phyloP scores from a whole-genome alignment of 1,140 invertebrate species.

The Chironomus tepperi region DNA sequence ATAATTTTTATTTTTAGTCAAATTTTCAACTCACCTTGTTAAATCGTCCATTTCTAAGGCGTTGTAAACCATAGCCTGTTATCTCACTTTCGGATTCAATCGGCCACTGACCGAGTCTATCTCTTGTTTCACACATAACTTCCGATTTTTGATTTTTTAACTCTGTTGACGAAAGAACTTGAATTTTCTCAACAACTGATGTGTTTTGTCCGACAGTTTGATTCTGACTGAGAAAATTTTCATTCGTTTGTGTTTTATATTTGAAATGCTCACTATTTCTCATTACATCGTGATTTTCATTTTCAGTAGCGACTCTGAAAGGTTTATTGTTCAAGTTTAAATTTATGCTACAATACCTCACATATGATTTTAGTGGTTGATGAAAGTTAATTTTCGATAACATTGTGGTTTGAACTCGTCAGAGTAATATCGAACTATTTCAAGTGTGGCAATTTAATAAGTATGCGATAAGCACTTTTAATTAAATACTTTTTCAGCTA shows the following conservation, averaged over 20 bases:
- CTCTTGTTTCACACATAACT: not conserved
- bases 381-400: not conserved
- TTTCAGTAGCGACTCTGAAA: conserved; percentile 16
- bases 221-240: conserved; percentile 21
- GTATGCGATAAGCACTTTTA: too few species aligned
- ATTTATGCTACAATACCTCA: not conserved
- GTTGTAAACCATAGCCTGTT: not conserved
- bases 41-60: not conserved
- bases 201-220: not conserved
- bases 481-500: too few species aligned
- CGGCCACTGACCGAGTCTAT: not conserved
- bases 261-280: conserved; percentile 8
- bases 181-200: conserved; percentile 1
- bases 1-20: not conserved
- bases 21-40: not conserved
- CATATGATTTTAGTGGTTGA: not conserved
- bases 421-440: too few species aligned
- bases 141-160: not conserved
- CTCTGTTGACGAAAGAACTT: not conserved
- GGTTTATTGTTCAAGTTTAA: conserved; percentile 6
- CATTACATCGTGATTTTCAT: conserved; percentile 20
- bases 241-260: conserved; percentile 19
- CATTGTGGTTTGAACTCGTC: not conserved
- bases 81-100: not conserved
- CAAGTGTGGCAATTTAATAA: too few species aligned